These are phyloP conservation scores for Heliconius hewitsoni DNA, from an alignment of 1,140 invertebrate genomes.

Conservation along the genomic window DNA sequence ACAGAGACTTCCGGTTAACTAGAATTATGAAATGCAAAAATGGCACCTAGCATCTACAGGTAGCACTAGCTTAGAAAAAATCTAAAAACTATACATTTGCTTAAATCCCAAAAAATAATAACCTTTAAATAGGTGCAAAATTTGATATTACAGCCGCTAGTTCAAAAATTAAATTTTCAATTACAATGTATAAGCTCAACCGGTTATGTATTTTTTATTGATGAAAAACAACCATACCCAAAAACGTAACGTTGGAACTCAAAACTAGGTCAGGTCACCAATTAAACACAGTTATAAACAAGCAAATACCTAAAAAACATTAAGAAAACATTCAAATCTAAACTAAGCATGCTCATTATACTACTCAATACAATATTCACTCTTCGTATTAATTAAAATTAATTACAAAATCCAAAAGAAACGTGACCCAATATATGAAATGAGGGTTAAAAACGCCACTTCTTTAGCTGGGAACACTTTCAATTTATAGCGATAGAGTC, in stretches of 20 bases:
- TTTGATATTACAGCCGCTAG: no score
- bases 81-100: no score
- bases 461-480: slow-evolving; percentile 27
- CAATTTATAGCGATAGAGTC: slow-evolving; percentile 34
- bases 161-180: no score
- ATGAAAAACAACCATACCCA: not conserved
- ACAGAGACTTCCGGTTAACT: no score
- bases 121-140: no score
- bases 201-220: not conserved
- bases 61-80: no score
- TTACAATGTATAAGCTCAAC: not conserved
- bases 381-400: not conserved
- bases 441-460: slow-evolving; percentile 20
- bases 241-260: not conserved
- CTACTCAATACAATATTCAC: not conserved
- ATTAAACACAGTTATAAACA: not conserved
- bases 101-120: no score
- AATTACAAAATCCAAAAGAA: not conserved
- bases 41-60: no score
- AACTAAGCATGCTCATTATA: not conserved
- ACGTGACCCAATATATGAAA: not conserved
- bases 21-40: no score
- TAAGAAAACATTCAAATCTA: not conserved
- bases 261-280: not conserved
- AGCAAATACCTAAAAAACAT: not conserved